Evolutionary conservation across 1,140 invertebrate genomes (phyloP).

Genomic region (Brachionus plicatilis): DNA sequence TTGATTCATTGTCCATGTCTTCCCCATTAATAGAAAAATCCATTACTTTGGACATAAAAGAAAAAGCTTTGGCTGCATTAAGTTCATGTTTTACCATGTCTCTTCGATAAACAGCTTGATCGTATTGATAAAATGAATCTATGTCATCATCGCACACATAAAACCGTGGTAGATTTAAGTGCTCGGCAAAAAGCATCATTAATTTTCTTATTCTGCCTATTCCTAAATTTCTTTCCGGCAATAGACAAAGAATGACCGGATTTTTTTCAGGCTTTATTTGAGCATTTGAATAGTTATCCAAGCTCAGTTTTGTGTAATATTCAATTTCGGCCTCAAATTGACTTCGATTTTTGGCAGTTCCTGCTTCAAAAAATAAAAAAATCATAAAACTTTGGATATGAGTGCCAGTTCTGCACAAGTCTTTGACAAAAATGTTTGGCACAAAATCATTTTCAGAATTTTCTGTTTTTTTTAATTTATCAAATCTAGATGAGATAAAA

Average conservation of each 20-base stretch:
- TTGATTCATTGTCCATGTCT: neutral
- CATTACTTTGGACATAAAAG: neutral
- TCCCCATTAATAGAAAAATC: neutral
- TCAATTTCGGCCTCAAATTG: neutral
- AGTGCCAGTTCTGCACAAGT: neutral
- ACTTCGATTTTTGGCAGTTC: neutral
- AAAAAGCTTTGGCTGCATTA: neutral
- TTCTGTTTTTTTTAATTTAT: no score
- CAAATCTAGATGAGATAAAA: neutral
- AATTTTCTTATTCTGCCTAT: neutral
- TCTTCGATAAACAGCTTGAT: neutral
- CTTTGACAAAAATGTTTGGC: neutral
- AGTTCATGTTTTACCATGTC: neutral
- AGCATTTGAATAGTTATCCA: neutral
- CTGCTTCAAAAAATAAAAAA: neutral
- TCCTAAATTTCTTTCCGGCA: neutral
- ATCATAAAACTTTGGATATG: neutral
- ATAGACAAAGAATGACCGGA: neutral
- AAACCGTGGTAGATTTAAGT: neutral
- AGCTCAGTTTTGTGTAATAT: neutral
- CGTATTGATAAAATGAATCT: neutral
- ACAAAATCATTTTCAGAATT: neutral
- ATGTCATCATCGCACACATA: slow-evolving; percentile 7
- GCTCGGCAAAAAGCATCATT: neutral
- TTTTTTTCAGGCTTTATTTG: neutral